Percentiles rank a stretch among this genome's conserved stretches.
phyloP scores from a whole-genome alignment of 2,888 invertebrate species.

The Aproaerema taeniolella region DNA sequence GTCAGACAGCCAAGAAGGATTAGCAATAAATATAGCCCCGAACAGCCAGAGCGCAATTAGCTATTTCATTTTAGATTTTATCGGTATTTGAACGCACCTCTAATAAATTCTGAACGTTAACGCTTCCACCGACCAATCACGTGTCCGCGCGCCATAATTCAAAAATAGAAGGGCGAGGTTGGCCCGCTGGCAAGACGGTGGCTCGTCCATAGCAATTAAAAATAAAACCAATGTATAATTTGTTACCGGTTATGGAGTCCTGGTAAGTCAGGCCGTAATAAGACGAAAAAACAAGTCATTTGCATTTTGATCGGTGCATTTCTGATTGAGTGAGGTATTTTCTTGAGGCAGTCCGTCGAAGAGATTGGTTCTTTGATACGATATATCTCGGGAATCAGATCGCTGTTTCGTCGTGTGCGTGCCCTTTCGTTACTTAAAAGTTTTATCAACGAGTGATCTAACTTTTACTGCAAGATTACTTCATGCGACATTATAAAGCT shows the following conservation, averaged over 20 bases:
- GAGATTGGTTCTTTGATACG: background rate
- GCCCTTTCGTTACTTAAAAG: too few relatives aligned
- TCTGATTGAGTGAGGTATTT: slow-evolving; percentile 61
- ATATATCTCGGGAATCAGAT: too few relatives aligned
- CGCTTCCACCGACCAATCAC: slow-evolving; percentile 59
- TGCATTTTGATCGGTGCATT: slow-evolving; percentile 65
- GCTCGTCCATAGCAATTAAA: slow-evolving; percentile 70
- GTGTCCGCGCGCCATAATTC: slow-evolving; percentile 65
- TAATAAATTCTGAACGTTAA: slow-evolving; percentile 34
- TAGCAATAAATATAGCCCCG: slow-evolving; percentile 7
- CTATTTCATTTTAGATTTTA: slow-evolving; percentile 35
- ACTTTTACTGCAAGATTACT: too few relatives aligned
- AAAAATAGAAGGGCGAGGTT: slow-evolving; percentile 58
- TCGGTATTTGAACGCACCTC: slow-evolving; percentile 40
- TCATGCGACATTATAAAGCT: too few relatives aligned
- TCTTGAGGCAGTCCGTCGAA: slow-evolving; percentile 2
- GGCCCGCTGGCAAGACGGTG: slow-evolving; percentile 67
- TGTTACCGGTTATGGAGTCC: slow-evolving; percentile 64
- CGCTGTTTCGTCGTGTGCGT: too few relatives aligned
- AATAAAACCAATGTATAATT: slow-evolving; percentile 70
- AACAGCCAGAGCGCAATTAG: slow-evolving; percentile 9
- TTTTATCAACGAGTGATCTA: too few relatives aligned
- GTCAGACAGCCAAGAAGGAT: slow-evolving; percentile 4
- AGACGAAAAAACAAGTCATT: slow-evolving; percentile 45
- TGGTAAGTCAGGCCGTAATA: slow-evolving; percentile 47